These are phyloP conservation scores for human (Homo sapiens) DNA, from an alignment of 2,113 vertebrate genomes.

Conservation along the genomic window GRCh38 chr4:143459501-143460000, in stretches of 20 bases:
- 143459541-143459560: neutral
- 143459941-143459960: neutral
- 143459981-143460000: neutral
- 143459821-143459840: neutral
- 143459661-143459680: neutral
- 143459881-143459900: slow-evolving; percentile 29
- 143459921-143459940: neutral
- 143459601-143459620: neutral
- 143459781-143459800: neutral
- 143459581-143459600: neutral
- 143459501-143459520: neutral
- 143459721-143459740: neutral
- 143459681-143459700: neutral
- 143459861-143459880: neutral
- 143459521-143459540: neutral
- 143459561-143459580: neutral
- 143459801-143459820: neutral
- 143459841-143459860: neutral
- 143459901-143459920: neutral
- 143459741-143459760: neutral
- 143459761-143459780: neutral
- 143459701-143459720: no score
- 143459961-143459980: neutral
- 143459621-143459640: neutral
- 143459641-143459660: neutral